Base-by-base conservation (phyloP, 2,113 vertebrate species). In the Onychostoma macrolepis region DNA sequence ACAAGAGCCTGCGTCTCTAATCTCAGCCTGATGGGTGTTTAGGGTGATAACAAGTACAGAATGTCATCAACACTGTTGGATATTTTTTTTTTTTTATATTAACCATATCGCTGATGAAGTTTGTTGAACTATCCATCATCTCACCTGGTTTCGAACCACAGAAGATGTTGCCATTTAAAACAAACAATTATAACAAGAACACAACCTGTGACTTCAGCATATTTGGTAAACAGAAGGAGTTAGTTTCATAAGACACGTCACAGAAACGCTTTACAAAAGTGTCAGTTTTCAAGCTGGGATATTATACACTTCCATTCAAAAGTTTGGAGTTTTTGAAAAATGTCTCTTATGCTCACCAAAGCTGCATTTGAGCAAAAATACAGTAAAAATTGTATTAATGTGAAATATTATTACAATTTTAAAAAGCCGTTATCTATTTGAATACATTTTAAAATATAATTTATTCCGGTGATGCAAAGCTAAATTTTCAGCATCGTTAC, bases 21-120 rank as follows among this genome's bases (percentile, higher is more conserved):
- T 50, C 80, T 33, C 26, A 69, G 63, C 33, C 65, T 71, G 81
- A 71, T 4, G 45, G 81, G 71, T 83, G 63, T 83, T 83, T 71
- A 10, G 81, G 19, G 19, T 83, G 26, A 71, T 15, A 69, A 83
- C 80, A 83, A 21, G 30, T 8, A 28, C 63, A 43, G 33, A 8
- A 15, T 12, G 58, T 43, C 56, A 26, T 15, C 15, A 6, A n/a
- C 38, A 41, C 36, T 4, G 11, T 19, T 2, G 36, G 36, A 72
- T 21, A 38, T 38, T 67, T 71, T 71, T 24, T 10, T 15, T 19
- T 53, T 6, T 65, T 8, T 7, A 24, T 72, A 24, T 28, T 33
- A 78, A 53, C 26, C 28, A 33, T 11, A 53, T 33, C 3, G 13
- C 28, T 45, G 26, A 30, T 2, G n/a, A 36, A 0, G 28, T 71